Percentiles rank a stretch among this genome's conserved stretches.
Evolutionary conservation across 2,113 vertebrate genomes (phyloP).

Genomic region (Rhinolophus ferrumequinum): DNA sequence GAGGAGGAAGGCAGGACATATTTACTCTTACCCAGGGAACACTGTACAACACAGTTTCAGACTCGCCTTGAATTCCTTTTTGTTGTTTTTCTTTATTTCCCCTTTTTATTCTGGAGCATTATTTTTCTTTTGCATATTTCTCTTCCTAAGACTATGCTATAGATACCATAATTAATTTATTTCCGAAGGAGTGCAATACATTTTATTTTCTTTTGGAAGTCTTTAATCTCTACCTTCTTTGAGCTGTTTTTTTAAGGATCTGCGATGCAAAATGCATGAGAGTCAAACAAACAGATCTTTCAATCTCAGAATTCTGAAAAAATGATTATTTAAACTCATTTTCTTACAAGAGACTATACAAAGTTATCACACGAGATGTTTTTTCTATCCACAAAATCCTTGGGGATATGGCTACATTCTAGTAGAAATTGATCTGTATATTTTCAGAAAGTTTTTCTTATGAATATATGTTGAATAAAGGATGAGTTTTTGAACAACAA

Average conservation of each 20-base stretch:
- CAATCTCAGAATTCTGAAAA: background rate
- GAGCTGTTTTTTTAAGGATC: slow-evolving; percentile 2
- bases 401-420: background rate
- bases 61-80: background rate
- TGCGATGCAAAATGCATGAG: background rate
- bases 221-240: background rate
- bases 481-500: background rate
- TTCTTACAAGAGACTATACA: background rate
- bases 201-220: background rate
- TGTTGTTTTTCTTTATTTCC: background rate
- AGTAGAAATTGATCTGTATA: background rate
- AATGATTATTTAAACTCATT: background rate
- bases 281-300: background rate
- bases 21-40: background rate
- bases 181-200: background rate
- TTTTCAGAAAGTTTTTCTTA: background rate
- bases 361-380: background rate
- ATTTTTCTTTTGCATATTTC: background rate
- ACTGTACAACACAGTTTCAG: background rate
- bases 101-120: background rate
- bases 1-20: background rate
- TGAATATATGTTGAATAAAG: background rate
- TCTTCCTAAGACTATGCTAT: background rate
- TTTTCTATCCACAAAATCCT: background rate
- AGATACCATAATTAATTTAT: slow-evolving; percentile 32